phyloP scores from a whole-genome alignment of 2,888 invertebrate species.

The Craniophora ligustri region DNA sequence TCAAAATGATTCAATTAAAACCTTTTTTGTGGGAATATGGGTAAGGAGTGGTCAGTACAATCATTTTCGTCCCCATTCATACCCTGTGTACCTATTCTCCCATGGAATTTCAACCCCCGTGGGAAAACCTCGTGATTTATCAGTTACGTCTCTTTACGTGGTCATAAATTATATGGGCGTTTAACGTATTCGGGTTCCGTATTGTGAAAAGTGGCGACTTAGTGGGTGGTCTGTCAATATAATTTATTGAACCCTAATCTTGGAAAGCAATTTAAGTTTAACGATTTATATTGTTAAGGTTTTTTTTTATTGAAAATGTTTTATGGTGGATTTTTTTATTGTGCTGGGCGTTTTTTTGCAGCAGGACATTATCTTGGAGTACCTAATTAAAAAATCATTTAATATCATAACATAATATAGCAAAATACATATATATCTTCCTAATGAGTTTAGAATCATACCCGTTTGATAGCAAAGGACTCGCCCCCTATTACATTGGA shows the following conservation, averaged over 20 bases:
- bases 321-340: constrained; percentile 27
- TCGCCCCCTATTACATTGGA: too few relatives aligned
- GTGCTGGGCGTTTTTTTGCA: constrained; percentile 13
- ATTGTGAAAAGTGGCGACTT: constrained; percentile 40
- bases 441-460: too few relatives aligned
- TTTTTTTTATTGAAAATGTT: constrained; percentile 34
- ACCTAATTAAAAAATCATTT: too few relatives aligned
- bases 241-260: constrained; percentile 46
- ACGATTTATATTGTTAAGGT: too few relatives aligned
- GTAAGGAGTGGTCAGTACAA: constrained; percentile 17
- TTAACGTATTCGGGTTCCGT: constrained; percentile 41
- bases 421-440: too few relatives aligned
- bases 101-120: constrained; percentile 34
- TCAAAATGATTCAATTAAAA: too few relatives aligned
- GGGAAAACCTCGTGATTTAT: constrained; percentile 44
- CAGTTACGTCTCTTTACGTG: constrained; percentile 39
- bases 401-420: too few relatives aligned
- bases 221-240: constrained; percentile 37
- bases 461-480: too few relatives aligned
- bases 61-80: constrained; percentile 26
- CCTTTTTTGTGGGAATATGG: neutral
- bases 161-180: constrained; percentile 53
- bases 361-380: neutral
- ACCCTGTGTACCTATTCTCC: constrained; percentile 22
- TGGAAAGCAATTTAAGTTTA: constrained; percentile 44